These are phyloP conservation scores for Acanthurus tractus DNA, from an alignment of 2,797 vertebrate genomes.

Conservation along the genomic window DNA sequence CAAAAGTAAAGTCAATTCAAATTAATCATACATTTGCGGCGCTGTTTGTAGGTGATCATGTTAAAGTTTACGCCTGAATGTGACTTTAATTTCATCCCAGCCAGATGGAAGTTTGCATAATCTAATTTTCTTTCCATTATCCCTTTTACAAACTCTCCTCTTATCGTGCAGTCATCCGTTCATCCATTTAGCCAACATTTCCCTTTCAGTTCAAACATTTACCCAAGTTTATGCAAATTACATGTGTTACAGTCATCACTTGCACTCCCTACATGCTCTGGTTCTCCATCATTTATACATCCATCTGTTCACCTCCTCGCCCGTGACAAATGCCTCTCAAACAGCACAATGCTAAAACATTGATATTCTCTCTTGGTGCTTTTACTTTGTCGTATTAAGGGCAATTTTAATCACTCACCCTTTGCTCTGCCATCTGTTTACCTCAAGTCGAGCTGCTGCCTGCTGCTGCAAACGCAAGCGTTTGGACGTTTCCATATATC, in stretches of 20 bases:
- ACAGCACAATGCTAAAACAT: conserved; percentile 30
- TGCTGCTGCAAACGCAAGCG: conserved; percentile 11
- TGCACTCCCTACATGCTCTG: background rate
- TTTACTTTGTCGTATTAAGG: conserved; percentile 15
- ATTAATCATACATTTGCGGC: no score
- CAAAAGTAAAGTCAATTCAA: background rate
- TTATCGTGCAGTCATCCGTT: background rate
- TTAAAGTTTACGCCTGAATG: background rate
- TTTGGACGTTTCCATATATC: conserved; percentile 16
- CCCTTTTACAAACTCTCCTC: background rate
- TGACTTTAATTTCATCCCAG: background rate
- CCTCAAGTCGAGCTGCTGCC: conserved; percentile 16
- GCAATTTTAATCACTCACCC: background rate
- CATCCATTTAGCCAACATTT: conserved; percentile 6
- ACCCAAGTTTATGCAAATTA: conserved; percentile 44
- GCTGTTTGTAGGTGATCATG: background rate
- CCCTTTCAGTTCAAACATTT: conserved; percentile 24
- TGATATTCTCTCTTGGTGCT: conserved; percentile 11
- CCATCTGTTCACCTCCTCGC: conserved; percentile 49
- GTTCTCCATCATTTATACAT: conserved; percentile 28
- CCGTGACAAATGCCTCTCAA: conserved; percentile 26
- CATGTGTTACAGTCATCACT: background rate
- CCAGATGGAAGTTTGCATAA: conserved; percentile 1
- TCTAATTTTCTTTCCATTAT: background rate
- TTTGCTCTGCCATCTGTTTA: conserved; percentile 38